Conservation (phyloP, 2,888 invertebrate genomes). For the Rhodophaea formosa region DNA sequence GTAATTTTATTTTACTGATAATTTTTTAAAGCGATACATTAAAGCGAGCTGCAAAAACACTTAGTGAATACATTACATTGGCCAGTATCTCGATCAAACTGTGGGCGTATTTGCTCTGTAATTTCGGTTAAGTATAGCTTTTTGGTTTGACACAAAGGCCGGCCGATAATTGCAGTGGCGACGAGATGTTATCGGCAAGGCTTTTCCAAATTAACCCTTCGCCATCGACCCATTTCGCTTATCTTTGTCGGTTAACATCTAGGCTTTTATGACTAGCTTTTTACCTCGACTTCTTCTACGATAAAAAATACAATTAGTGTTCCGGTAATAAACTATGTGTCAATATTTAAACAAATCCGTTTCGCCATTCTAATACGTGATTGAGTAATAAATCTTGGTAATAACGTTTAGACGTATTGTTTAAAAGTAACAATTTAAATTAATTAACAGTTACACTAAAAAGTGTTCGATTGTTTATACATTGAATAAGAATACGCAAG, state of each 20-base stretch:
- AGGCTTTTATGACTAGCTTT: neutral
- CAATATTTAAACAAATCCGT: no score
- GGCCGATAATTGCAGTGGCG: conserved; percentile 62
- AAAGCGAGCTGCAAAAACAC: neutral
- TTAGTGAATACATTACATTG: neutral
- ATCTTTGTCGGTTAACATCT: conserved; percentile 12
- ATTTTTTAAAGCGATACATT: neutral
- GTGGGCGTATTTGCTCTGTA: conserved; percentile 56
- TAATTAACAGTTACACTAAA: no score
- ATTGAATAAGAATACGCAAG: no score
- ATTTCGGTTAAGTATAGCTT: conserved; percentile 58
- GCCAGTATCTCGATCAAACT: conserved; percentile 14
- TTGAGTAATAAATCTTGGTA: no score
- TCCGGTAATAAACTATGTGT: no score
- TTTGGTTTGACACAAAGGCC: conserved; percentile 53
- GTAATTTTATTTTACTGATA: no score
- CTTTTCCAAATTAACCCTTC: conserved; percentile 54
- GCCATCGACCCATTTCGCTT: conserved; percentile 44
- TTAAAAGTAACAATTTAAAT: no score
- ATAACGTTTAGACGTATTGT: no score
- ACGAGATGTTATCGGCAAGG: conserved; percentile 64
- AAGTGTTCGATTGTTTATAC: no score
- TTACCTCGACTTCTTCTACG: no score
- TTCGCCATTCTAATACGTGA: no score
- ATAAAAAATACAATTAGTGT: no score